A percentile compares a stretch with the other conserved stretches of the same genome.
phyloP scores from a whole-genome alignment of 2,888 invertebrate genomes.

The Torymus tubicola region DNA sequence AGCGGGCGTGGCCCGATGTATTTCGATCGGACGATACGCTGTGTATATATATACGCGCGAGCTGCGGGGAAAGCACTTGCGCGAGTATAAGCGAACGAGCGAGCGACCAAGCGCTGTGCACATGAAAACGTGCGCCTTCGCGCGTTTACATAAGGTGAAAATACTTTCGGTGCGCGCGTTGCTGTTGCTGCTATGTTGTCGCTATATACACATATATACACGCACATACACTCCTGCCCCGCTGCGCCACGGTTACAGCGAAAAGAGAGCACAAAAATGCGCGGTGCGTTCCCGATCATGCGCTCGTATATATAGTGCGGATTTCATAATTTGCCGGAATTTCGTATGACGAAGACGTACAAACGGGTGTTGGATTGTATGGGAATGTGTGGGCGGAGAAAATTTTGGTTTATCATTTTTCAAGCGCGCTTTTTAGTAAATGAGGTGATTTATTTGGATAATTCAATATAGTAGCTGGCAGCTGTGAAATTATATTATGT shows the following conservation, averaged over 20 bases:
- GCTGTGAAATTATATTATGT: no score
- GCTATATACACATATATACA: neutral
- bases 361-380: no score
- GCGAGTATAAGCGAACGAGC: no score
- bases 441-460: no score
- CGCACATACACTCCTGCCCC: neutral
- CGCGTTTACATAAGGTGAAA: constrained; percentile 71
- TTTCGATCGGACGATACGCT: constrained; percentile 37
- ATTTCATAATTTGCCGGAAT: no score
- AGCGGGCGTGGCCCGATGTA: constrained; percentile 38
- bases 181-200: neutral
- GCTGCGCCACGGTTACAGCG: neutral
- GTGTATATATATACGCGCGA: neutral
- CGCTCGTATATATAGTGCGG: neutral
- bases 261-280: constrained; percentile 26
- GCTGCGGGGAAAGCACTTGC: constrained; percentile 22
- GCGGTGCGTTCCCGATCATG: neutral
- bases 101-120: constrained; percentile 3
- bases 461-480: no score
- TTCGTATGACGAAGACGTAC: no score
- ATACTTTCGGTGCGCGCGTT: constrained; percentile 61
- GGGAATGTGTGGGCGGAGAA: no score
- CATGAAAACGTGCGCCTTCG: constrained; percentile 51
- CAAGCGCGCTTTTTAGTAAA: no score
- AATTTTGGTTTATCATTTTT: no score